These are phyloP conservation scores for Drosophila sp. DNA, from an alignment of 1,140 invertebrate species.

Conservation along the genomic window DNA sequence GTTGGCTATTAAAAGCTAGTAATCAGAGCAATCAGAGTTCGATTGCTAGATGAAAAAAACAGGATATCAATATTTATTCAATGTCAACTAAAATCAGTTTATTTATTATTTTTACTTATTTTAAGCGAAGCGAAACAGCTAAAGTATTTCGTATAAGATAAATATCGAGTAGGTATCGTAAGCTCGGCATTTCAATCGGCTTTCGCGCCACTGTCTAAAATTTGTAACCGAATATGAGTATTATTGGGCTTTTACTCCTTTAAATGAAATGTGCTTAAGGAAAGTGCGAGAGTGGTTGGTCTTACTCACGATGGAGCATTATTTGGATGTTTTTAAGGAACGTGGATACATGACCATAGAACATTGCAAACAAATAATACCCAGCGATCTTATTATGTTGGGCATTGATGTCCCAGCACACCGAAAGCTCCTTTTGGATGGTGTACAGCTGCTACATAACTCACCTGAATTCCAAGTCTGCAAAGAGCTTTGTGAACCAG, in stretches of 20 bases:
- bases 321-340: conserved; percentile 29
- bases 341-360: conserved; percentile 44
- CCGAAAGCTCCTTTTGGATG: conserved; percentile 40
- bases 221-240: background rate
- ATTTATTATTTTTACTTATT: too few species aligned
- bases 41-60: too few species aligned
- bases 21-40: too few species aligned
- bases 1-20: too few species aligned
- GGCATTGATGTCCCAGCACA: conserved; percentile 47
- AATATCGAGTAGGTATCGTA: conserved; percentile 13
- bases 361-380: conserved; percentile 46
- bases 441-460: conserved; percentile 51
- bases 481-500: conserved; percentile 30
- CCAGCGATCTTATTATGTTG: conserved; percentile 49
- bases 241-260: background rate
- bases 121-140: background rate
- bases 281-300: conserved; percentile 61
- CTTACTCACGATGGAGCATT: conserved; percentile 60
- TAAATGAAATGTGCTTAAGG: conserved; percentile 32
- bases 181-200: background rate
- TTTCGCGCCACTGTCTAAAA: conserved; percentile 25
- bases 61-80: too few species aligned
- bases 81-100: too few species aligned
- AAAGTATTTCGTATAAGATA: background rate
- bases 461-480: conserved; percentile 20